Evolutionary conservation across 1,140 invertebrate genomes (phyloP).

Genomic region (Danaus melanippus): DNA sequence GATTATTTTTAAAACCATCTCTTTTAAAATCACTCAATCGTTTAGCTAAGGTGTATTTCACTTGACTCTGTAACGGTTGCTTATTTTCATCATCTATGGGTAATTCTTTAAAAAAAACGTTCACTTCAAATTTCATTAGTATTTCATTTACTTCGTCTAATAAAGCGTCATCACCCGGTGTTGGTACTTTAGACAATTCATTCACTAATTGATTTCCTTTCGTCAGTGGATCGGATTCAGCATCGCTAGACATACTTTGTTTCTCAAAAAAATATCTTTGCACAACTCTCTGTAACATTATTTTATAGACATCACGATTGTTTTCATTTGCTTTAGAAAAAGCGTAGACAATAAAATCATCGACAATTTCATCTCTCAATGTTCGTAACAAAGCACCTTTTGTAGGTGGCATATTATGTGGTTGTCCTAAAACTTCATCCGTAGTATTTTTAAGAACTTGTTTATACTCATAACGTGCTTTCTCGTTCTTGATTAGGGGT

Average conservation of each 20-base stretch:
- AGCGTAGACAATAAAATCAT: constrained; percentile 34
- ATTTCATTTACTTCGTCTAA: constrained; percentile 35
- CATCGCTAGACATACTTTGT: constrained; percentile 4
- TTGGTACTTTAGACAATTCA: constrained; percentile 34
- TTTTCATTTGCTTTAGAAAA: constrained; percentile 27
- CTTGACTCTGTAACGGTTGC: constrained; percentile 14
- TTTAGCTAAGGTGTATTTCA: constrained; percentile 29
- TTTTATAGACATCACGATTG: constrained; percentile 25
- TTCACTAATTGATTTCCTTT: constrained; percentile 32
- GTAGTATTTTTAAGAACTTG: constrained; percentile 30
- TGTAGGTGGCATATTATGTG: constrained; percentile 7
- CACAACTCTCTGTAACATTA: constrained; percentile 23
- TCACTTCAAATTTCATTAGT: constrained; percentile 31
- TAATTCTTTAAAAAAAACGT: constrained; percentile 29
- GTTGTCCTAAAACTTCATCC: constrained; percentile 21
- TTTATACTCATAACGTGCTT: constrained; percentile 30
- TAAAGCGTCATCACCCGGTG: constrained; percentile 19
- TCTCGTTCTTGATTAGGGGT: constrained; percentile 30
- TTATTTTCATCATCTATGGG: constrained; percentile 14
- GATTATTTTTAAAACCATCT: constrained; percentile 21
- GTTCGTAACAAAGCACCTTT: constrained; percentile 17
- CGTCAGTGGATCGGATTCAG: constrained; percentile 21
- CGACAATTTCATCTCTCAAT: constrained; percentile 32
- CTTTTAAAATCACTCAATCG: constrained; percentile 28
- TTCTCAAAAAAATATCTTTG: constrained; percentile 20